These are phyloP conservation scores for Hyla sarda DNA, from an alignment of 2,113 vertebrate genomes.

Conservation along the genomic window DNA sequence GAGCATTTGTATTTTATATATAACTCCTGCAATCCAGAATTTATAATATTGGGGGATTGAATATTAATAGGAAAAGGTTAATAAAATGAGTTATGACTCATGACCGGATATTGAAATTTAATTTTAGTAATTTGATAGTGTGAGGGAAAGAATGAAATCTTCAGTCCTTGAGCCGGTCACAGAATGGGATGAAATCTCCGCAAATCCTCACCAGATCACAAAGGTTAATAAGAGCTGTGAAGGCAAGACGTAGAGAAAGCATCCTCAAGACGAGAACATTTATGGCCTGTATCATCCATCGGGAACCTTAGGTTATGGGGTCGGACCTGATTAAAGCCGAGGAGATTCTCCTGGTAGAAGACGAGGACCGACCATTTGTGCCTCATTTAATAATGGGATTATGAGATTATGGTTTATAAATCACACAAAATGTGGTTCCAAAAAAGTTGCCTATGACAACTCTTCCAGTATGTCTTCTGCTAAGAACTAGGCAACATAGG, in stretches of 20 bases:
- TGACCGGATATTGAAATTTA: not conserved
- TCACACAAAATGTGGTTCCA: not conserved
- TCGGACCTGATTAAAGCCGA: not conserved
- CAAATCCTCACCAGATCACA: not conserved
- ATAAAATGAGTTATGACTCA: not conserved
- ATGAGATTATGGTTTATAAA: not conserved
- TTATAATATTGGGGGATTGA: not conserved
- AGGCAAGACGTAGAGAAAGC: not conserved
- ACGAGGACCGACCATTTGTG: not conserved
- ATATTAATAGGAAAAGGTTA: not conserved
- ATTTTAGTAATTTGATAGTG: slow-evolving; percentile 15
- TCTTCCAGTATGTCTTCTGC: not conserved
- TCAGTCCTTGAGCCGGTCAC: not conserved
- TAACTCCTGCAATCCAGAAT: not conserved
- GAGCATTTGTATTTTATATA: not conserved
- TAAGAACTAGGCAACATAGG: not conserved
- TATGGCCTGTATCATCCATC: not conserved
- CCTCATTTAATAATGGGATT: not conserved
- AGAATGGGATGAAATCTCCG: not conserved
- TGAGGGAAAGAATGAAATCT: not conserved
- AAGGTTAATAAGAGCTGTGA: slow-evolving; percentile 2
- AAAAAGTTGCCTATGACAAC: not conserved
- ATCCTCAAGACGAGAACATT: not conserved
- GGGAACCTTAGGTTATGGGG: not conserved
- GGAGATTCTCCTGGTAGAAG: not conserved